Conservation (phyloP, 2,888 invertebrate genomes). For the Morpho achilles region DNA sequence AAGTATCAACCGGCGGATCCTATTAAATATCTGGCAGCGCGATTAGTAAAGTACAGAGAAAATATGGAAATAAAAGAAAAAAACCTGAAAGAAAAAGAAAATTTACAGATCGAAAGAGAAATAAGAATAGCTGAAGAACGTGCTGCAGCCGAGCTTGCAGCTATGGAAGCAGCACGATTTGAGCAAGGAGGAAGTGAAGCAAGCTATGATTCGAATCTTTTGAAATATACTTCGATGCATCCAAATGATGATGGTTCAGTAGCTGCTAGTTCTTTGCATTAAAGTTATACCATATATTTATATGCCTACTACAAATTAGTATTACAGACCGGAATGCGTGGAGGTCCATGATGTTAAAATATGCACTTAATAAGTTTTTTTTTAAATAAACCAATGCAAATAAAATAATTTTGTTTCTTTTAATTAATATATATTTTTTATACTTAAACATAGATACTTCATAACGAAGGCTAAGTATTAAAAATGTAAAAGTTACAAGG, state of each 20-base stretch:
- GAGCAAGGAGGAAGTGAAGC: constrained; percentile 61
- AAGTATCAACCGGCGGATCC: constrained; percentile 66
- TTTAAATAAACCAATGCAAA: too few relatives aligned
- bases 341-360: too few relatives aligned
- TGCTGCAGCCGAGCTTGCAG: constrained; percentile 52
- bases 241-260: constrained; percentile 37
- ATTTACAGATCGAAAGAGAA: constrained; percentile 53
- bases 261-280: constrained; percentile 39
- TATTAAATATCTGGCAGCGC: constrained; percentile 54
- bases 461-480: too few relatives aligned
- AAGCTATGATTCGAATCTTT: constrained; percentile 62
- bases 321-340: too few relatives aligned
- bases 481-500: too few relatives aligned
- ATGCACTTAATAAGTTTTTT: too few relatives aligned
- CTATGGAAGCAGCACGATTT: constrained; percentile 46
- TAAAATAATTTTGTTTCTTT: too few relatives aligned
- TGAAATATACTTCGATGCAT: constrained; percentile 45
- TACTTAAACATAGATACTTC: too few relatives aligned
- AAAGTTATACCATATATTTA: constrained; percentile 13
- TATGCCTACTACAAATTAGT: too few relatives aligned
- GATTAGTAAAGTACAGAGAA: constrained; percentile 57
- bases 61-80: constrained; percentile 58
- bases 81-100: constrained; percentile 49
- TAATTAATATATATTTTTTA: too few relatives aligned
- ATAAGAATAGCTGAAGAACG: constrained; percentile 52